Conservation (phyloP, 2,113 vertebrate species). For the Euleptes europaea region DNA sequence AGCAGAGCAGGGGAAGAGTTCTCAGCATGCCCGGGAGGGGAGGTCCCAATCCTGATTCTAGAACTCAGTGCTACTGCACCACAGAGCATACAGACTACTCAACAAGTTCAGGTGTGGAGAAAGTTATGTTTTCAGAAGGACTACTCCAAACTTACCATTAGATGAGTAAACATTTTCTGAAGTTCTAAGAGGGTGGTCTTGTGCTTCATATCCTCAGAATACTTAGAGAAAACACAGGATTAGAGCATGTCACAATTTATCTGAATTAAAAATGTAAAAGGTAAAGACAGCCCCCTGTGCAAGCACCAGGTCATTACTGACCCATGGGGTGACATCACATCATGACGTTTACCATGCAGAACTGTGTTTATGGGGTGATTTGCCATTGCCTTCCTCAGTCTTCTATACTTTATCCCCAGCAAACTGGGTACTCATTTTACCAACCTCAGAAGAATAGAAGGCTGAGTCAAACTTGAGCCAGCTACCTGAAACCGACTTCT, state of each 20-base stretch:
- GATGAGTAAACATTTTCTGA: conserved; percentile 99
- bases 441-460: too few species aligned
- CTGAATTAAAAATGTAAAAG: not conserved
- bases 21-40: not conserved
- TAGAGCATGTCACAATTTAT: conserved; percentile 11
- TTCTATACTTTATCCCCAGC: too few species aligned
- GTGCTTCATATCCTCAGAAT: conserved; percentile 98
- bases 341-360: too few species aligned
- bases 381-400: too few species aligned
- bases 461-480: too few species aligned
- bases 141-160: conserved; percentile 85
- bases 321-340: too few species aligned
- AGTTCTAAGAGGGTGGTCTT: conserved; percentile 97
- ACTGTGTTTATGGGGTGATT: too few species aligned
- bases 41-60: not conserved
- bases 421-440: too few species aligned
- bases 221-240: conserved; percentile 73
- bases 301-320: too few species aligned
- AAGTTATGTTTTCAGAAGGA: not conserved
- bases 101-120: not conserved
- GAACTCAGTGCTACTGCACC: too few species aligned
- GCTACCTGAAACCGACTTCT: too few species aligned
- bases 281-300: too few species aligned
- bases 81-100: not conserved
- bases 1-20: not conserved